Evolutionary conservation across 2,797 vertebrate species (phyloP), one percentile per base, ranked within the genome.

Genomic region (Capromys pilorides): DNA sequence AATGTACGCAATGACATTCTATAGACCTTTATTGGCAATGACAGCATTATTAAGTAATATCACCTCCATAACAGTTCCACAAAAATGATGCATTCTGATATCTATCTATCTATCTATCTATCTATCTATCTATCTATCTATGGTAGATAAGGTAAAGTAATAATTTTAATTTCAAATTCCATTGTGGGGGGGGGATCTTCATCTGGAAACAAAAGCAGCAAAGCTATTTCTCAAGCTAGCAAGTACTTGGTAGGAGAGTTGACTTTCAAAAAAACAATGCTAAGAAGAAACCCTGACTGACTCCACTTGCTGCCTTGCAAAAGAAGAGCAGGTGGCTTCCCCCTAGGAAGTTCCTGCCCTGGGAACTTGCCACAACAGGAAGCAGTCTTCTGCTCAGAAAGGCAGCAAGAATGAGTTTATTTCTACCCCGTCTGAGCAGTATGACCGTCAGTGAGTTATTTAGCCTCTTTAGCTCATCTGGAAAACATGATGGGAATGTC

Each of bases 191-290:
- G 3, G 59, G n/a, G 88, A 18, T 67, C n/a, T 84, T 96, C 71
- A 69, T 21, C 71, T 86, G 33, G 67, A 95, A 91, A 75, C 13
- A 45, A 93, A 95, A 92, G 22, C 62, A 84, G 54, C 75, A 86
- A 90, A 90, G 16, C n/a, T 61, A 1, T 59, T 93, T 96, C 36
- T 51, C 22, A 93, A 93, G 85, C 45, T 54, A 71, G 49, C 83
- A 80, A 80, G 21, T 31, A 7, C 36, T 82, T 45, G 9, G 57
- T 80, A 77, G 24, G 13, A 78, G 21, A 57, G 36, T 22, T 61
- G 41, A 51, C 80, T 89, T 90, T 88, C 79, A 92, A 83, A 93
- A 93, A 57, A 82, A 26, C 21, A 71, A 5, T n/a, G 21, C 77
- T 54, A 87, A 39, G 22, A 67, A 75, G 28, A 33, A 88, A 31